Evolutionary conservation across 2,797 vertebrate genomes (phyloP).

Genomic region (Sebastes flavidus): DNA sequence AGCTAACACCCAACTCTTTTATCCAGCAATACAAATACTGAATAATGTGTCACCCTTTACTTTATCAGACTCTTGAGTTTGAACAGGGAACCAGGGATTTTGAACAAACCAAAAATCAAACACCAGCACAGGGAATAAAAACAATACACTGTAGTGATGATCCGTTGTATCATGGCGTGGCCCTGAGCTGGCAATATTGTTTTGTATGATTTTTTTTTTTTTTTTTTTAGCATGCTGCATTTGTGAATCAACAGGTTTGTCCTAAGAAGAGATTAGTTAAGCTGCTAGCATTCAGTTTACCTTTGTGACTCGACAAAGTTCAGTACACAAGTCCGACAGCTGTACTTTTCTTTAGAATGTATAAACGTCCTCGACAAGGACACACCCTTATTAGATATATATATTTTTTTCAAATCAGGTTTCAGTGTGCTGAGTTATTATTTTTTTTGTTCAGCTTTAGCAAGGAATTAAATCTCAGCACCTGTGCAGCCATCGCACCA

Average conservation of each 20-base stretch:
- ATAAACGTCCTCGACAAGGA: conserved; percentile 59
- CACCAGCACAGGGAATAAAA: conserved; percentile 80
- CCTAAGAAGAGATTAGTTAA: conserved; percentile 72
- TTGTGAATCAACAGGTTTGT: conserved; percentile 68
- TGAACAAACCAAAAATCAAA: conserved; percentile 76
- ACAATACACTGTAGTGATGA: conserved; percentile 65
- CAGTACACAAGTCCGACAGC: conserved; percentile 58
- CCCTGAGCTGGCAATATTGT: conserved; percentile 62
- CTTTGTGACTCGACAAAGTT: conserved; percentile 53
- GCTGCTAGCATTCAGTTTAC: conserved; percentile 71
- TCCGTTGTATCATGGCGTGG: conserved; percentile 39
- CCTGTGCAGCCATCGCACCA: conserved; percentile 64
- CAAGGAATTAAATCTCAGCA: conserved; percentile 59
- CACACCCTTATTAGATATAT: conserved; percentile 53
- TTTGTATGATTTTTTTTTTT: conserved; percentile 51
- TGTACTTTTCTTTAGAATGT: conserved; percentile 82
- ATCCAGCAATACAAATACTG: conserved; percentile 73
- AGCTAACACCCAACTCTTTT: conserved; percentile 41
- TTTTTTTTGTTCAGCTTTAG: conserved; percentile 55
- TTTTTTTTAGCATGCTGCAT: conserved; percentile 67
- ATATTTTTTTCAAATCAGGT: conserved; percentile 70
- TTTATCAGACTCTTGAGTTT: conserved; percentile 37
- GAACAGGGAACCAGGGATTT: conserved; percentile 61
- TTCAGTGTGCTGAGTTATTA: conserved; percentile 60
- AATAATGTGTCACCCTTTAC: conserved; percentile 44